phyloP scores from a whole-genome alignment of 1,140 invertebrate genomes.

The Agrilus planipennis region DNA sequence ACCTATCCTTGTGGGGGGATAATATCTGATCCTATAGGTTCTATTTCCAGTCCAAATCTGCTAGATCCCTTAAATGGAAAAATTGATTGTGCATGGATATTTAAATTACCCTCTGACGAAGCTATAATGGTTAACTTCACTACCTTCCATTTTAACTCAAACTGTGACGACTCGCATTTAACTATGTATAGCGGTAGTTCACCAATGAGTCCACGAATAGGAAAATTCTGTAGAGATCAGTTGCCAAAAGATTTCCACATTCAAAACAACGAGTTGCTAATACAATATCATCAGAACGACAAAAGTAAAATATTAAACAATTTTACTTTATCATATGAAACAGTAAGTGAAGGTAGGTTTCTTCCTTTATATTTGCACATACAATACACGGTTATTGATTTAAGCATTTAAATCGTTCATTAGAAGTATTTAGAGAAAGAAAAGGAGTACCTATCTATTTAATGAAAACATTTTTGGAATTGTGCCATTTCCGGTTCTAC shows the following conservation, averaged over 20 bases:
- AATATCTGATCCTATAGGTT: constrained; percentile 28
- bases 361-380: background rate
- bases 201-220: constrained; percentile 42
- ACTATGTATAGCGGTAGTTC: constrained; percentile 42
- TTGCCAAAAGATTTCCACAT: constrained; percentile 32
- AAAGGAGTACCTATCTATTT: no score
- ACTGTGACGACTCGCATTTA: constrained; percentile 51
- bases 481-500: no score
- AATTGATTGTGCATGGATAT: constrained; percentile 54
- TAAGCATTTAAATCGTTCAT: no score
- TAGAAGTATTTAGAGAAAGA: no score
- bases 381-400: no score
- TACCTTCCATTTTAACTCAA: constrained; percentile 33
- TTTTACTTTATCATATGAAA: constrained; percentile 26
- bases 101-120: constrained; percentile 37
- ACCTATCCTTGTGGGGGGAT: constrained; percentile 50
- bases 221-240: constrained; percentile 48
- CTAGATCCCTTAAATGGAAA: constrained; percentile 20
- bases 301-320: constrained; percentile 17
- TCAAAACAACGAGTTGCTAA: constrained; percentile 40
- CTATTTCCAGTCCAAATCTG: constrained; percentile 30
- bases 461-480: no score
- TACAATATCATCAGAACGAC: constrained; percentile 51
- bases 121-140: constrained; percentile 45
- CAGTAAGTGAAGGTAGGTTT: constrained; percentile 16